A percentile compares a stretch with the other conserved stretches of the same genome.
phyloP scores from a whole-genome alignment of 92 coral and sea anemone species.

The Epizoanthus stellaris region DNA sequence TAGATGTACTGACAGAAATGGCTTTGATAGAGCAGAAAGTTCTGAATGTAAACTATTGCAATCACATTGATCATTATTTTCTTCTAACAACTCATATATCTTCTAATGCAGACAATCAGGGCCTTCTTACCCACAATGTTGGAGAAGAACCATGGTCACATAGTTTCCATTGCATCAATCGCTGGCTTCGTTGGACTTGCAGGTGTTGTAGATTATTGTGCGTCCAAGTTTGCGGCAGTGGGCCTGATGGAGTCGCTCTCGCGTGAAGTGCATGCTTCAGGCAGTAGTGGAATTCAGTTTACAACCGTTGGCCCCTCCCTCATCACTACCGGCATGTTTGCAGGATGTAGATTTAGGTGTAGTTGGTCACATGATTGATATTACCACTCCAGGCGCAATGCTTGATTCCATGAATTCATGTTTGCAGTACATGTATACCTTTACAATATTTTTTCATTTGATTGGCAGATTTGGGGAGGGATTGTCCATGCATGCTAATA shows the following conservation, averaged over 20 bases:
- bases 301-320: constrained; percentile 94
- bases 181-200: constrained; percentile 76
- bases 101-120: constrained; percentile 74
- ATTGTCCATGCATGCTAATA: too few relatives aligned
- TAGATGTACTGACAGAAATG: too few relatives aligned
- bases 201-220: constrained; percentile 88
- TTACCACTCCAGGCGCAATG: too few relatives aligned
- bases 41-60: background rate
- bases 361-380: background rate
- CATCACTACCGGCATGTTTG: constrained; percentile 92
- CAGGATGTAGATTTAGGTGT: constrained; percentile 83
- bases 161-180: constrained; percentile 82
- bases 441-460: too few relatives aligned
- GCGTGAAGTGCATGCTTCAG: constrained; percentile 66
- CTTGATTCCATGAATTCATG: too few relatives aligned
- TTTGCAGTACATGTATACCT: too few relatives aligned
- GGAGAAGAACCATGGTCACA: constrained; percentile 84
- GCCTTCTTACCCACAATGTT: constrained; percentile 86
- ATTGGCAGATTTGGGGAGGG: too few relatives aligned
- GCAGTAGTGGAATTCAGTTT: constrained; percentile 71
- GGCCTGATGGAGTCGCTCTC: constrained; percentile 91
- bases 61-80: background rate
- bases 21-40: too few relatives aligned
- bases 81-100: background rate
- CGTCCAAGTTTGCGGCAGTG: constrained; percentile 91